Base-by-base conservation (phyloP, 2,888 invertebrate genomes). In the Melanotus villosus region DNA sequence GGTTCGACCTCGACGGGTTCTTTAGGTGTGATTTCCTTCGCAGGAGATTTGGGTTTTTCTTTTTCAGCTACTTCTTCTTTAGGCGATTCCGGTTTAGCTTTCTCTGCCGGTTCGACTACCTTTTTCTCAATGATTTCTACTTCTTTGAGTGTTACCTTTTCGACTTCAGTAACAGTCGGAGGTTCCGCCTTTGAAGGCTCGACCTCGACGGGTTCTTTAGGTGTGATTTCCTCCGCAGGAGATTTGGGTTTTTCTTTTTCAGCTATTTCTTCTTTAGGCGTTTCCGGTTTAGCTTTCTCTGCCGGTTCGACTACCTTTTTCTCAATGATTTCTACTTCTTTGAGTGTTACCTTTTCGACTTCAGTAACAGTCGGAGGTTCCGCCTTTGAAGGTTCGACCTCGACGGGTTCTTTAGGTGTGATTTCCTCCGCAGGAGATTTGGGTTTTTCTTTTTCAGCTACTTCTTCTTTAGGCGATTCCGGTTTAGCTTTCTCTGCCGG, bases 231-330 rank as follows among this genome's bases (percentile, higher is more conserved):
- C 32, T 32, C 32, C 7, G 32, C 9, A 1, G 9, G 32, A n/a
- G n/a, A n/a, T 32, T 32, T n/a, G 7, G 7, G 9, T 32, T 3
- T n/a, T 32, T 32, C 32, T 32, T 32, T n/a, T 32, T 32, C 9
- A 54, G 32, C 34, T 30, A 12, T 18, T 19, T 57, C 34, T 5
- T 52, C 52, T 36, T 57, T 21, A 5, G 36, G 21, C 38, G 9
- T 30, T 54, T 3, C 30, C 12, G 54, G 14, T 41, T 41, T 38
- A 23, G 23, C 23, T 14, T 26, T 32, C 6, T 32, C 32, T 9
- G 6, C 4, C n/a, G 7, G 9, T 1, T 9, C 32, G 9, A 32
- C 32, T 32, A 32, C 9, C 32, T 32, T 32, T 32, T 32, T n/a
- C n/a, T n/a, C n/a, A n/a, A n/a, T n/a, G n/a, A n/a, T n/a, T n/a